phyloP scores from a whole-genome alignment of 92 coral and sea anemone genomes.

The Zoanthus solanderi region DNA sequence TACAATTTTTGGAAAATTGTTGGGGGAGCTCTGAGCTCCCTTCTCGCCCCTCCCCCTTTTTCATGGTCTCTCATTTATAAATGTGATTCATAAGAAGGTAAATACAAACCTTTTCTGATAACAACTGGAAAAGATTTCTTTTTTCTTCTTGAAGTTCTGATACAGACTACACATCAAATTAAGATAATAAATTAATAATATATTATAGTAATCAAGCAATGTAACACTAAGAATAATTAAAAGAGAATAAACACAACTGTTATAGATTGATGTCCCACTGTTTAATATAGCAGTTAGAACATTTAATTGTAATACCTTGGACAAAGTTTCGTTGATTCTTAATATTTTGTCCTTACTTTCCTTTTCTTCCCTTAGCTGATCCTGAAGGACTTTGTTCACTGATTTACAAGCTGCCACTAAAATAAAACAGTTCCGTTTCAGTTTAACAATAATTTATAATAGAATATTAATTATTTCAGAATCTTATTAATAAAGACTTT shows the following conservation, averaged over 20 bases:
- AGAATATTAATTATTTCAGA: too few relatives aligned
- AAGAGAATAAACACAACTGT: too few relatives aligned
- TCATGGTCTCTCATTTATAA: neutral
- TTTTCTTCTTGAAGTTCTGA: conserved; percentile 72
- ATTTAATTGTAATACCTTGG: conserved; percentile 44
- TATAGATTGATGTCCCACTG: neutral
- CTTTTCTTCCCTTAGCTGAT: conserved; percentile 80
- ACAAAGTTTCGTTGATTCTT: conserved; percentile 59
- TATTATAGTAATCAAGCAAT: neutral
- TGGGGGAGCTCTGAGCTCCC: neutral
- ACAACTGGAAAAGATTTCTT: conserved; percentile 68
- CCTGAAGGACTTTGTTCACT: conserved; percentile 79
- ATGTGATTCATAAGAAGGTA: neutral
- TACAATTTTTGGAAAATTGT: too few relatives aligned
- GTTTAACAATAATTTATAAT: too few relatives aligned
- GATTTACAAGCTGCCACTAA: conserved; percentile 87
- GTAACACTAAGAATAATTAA: too few relatives aligned
- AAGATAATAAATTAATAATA: neutral
- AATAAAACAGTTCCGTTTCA: neutral
- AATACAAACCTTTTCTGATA: conserved; percentile 73
- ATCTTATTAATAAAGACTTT: too few relatives aligned
- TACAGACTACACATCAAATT: conserved; percentile 27
- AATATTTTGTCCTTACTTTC: conserved; percentile 68
- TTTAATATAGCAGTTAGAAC: neutral
- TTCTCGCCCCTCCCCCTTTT: too few relatives aligned